A percentile compares a stretch with the other conserved stretches of the same genome.
phyloP scores from a whole-genome alignment of 1,140 invertebrate species.

The Ips nitidus region DNA sequence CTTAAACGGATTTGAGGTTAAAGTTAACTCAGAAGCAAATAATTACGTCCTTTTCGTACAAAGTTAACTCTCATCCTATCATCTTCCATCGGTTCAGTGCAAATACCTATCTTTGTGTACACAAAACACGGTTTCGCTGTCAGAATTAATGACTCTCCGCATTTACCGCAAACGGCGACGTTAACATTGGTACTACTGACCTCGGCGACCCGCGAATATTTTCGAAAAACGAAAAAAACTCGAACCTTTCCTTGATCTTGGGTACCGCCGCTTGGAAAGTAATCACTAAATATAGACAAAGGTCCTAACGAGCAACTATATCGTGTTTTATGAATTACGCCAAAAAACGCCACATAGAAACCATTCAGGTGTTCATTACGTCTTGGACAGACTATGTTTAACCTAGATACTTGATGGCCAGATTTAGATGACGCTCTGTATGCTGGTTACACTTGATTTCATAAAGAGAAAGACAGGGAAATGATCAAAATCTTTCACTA shows the following conservation, averaged over 20 bases:
- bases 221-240: constrained; percentile 12
- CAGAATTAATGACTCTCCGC: background rate
- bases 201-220: constrained; percentile 8
- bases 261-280: constrained; percentile 14
- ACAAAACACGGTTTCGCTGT: background rate
- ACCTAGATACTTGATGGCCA: constrained; percentile 8
- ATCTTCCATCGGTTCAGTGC: too few relatives aligned
- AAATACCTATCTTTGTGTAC: too few relatives aligned
- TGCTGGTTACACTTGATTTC: too few relatives aligned
- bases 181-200: constrained; percentile 30
- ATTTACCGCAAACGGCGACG: background rate
- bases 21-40: too few relatives aligned
- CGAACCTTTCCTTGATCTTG: constrained; percentile 26
- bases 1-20: too few relatives aligned
- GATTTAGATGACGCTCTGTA: too few relatives aligned
- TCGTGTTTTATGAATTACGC: constrained; percentile 21
- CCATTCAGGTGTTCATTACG: constrained; percentile 26
- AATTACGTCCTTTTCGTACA: too few relatives aligned
- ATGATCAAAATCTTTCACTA: too few relatives aligned
- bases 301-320: background rate
- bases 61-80: too few relatives aligned
- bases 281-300: constrained; percentile 25
- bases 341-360: constrained; percentile 19
- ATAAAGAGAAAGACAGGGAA: too few relatives aligned
- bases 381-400: constrained; percentile 20